phyloP scores from a whole-genome alignment of 2,888 invertebrate genomes.

The Megamerina dolium region DNA sequence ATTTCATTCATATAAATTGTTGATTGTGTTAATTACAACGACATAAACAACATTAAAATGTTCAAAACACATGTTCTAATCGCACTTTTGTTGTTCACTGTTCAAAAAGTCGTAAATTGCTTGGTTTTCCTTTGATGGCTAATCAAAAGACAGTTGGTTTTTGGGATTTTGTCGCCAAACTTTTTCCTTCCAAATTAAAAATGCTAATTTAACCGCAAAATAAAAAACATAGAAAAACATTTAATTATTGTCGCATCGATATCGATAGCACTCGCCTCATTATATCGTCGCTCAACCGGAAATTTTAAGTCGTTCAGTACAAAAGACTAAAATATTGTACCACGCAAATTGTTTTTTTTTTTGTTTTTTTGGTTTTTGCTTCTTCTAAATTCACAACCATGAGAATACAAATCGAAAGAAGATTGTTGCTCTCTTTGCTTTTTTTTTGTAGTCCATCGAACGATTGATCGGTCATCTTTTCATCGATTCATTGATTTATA shows the following conservation, averaged over 20 bases:
- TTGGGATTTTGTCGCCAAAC: slow-evolving; percentile 5
- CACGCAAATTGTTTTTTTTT: not conserved
- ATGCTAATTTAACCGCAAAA: slow-evolving; percentile 31
- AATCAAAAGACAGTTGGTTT: not conserved
- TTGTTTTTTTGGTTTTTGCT: not conserved
- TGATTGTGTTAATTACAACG: no score
- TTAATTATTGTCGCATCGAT: slow-evolving; percentile 25
- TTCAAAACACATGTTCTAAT: slow-evolving; percentile 36
- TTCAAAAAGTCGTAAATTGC: slow-evolving; percentile 5
- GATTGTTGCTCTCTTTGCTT: no score
- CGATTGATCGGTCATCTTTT: no score
- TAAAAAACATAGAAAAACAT: slow-evolving; percentile 14
- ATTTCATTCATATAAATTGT: no score
- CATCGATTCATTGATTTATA: slow-evolving; percentile 17
- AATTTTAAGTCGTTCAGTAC: slow-evolving; percentile 11
- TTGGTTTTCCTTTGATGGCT: not conserved
- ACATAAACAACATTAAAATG: no score
- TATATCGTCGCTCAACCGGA: slow-evolving; percentile 8
- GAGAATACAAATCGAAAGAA: no score
- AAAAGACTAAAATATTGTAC: no score
- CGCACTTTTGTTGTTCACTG: slow-evolving; percentile 27
- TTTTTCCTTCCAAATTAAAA: slow-evolving; percentile 30
- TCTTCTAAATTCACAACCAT: no score
- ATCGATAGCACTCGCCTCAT: slow-evolving; percentile 14
- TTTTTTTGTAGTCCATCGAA: no score